Percentiles rank a stretch among this genome's conserved stretches.
Evolutionary conservation across 2,797 vertebrate species (phyloP).

Genomic region (Enteromius paludinosus): DNA sequence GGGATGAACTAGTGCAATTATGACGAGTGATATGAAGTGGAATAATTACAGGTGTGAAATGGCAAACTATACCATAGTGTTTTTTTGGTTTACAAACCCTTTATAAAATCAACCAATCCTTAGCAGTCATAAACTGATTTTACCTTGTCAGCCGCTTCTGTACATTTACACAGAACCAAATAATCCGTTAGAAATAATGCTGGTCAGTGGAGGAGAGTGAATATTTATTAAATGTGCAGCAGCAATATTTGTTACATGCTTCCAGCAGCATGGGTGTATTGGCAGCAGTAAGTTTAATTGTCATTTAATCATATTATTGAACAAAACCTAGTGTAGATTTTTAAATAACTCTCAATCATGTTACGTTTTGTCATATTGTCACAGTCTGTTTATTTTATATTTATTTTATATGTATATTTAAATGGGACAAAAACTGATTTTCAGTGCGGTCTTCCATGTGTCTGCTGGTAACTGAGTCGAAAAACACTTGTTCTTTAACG

Average conservation of each 20-base stretch:
- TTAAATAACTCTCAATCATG: not conserved
- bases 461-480: not conserved
- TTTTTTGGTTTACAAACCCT: too few species aligned
- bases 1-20: not conserved
- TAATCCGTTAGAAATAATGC: not conserved
- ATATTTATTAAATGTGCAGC: not conserved
- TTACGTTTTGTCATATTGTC: not conserved
- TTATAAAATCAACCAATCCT: slow-evolving; percentile 56
- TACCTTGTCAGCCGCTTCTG: not conserved
- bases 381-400: not conserved
- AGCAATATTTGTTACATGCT: not conserved
- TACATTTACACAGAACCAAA: not conserved
- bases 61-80: not conserved
- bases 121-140: slow-evolving; percentile 56
- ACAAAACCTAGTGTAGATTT: not conserved
- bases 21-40: not conserved
- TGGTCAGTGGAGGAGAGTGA: not conserved
- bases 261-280: not conserved
- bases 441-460: not conserved
- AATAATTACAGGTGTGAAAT: not conserved
- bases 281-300: not conserved
- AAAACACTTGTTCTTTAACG: not conserved
- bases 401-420: too few species aligned
- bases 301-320: not conserved
- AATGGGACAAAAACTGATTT: not conserved